Evolutionary conservation across 2,113 vertebrate species (phyloP), one percentile per base, ranked within the genome.

Genomic region (Crypturellus undulatus): DNA sequence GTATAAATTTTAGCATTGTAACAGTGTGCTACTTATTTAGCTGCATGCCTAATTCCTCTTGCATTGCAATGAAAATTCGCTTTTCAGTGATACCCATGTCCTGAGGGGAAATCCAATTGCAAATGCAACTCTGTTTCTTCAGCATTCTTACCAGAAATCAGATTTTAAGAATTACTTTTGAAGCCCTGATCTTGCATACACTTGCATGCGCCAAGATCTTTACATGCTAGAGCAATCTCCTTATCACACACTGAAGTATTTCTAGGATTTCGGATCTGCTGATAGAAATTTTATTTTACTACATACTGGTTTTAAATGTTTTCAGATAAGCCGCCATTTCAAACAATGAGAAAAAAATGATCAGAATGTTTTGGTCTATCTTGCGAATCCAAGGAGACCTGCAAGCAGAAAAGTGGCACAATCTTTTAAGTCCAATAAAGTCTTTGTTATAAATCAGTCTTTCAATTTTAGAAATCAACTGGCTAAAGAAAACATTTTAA

Each of bases 101-200:
- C 79, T 72, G 85, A 84, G 88, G 58, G 96, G 51, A 95, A 91
- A 94, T 92, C 62, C 59, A 82, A 60, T 84, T 78, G 68, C 76
- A 94, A 88, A 90, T 65, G 47, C 81, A 75, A 22, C 60, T 78
- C 21, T 90, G 38, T 20, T 81, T 87, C 79, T 59, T 36, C 51
- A 38, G 36, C 59, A 30, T 64, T 80, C 68, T 80, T 47, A 82
- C 40, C 64, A 93, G 72, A 88, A 95, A 80, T 32, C 45, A 56
- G 34, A 72, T 54, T 54, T 52, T 52, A 72, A 21, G 51, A 70
- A 70, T 83, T 79, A 30, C 21, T 89, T 76, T 87, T 69, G 79
- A 91, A 81, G 84, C 24, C 13, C 49, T 85, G 40, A 80, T 78
- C 60, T 77, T 60, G 19, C 34, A 13, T 10, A 9, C 38, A 83